A percentile compares a stretch with the other conserved stretches of the same genome.
Conservation (phyloP, 1,140 invertebrate species). For the Schlechtendalia chinensis region DNA sequence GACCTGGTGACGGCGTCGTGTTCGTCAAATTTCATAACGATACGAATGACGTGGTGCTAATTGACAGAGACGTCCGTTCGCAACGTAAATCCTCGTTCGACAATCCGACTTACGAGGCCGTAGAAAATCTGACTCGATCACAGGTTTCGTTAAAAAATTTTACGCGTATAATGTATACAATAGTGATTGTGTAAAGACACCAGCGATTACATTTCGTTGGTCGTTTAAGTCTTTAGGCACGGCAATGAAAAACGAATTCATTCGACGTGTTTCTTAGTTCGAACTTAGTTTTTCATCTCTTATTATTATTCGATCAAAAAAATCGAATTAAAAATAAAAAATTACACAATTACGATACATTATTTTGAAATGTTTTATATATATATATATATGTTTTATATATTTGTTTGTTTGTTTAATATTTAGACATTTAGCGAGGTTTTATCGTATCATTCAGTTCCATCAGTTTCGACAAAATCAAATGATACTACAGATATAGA, state of each 20-base stretch:
- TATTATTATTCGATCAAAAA: no score
- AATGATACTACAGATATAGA: neutral
- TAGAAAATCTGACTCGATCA: neutral
- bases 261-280: no score
- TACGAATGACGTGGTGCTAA: neutral
- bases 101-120: constrained; percentile 25
- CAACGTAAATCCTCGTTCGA: constrained; percentile 28
- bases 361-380: no score
- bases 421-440: neutral
- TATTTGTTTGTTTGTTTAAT: neutral
- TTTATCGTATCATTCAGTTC: neutral
- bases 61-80: neutral
- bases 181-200: no score
- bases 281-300: no score
- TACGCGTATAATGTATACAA: no score
- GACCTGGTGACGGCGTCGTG: neutral
- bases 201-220: no score
- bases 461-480: neutral
- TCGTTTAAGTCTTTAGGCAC: no score
- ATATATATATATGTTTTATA: no score
- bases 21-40: constrained; percentile 31
- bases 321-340: no score
- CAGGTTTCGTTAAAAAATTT: neutral
- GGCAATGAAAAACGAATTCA: no score
- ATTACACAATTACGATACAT: no score